Base-by-base conservation (phyloP, 2,113 vertebrate species). In the Arvicanthis niloticus region DNA sequence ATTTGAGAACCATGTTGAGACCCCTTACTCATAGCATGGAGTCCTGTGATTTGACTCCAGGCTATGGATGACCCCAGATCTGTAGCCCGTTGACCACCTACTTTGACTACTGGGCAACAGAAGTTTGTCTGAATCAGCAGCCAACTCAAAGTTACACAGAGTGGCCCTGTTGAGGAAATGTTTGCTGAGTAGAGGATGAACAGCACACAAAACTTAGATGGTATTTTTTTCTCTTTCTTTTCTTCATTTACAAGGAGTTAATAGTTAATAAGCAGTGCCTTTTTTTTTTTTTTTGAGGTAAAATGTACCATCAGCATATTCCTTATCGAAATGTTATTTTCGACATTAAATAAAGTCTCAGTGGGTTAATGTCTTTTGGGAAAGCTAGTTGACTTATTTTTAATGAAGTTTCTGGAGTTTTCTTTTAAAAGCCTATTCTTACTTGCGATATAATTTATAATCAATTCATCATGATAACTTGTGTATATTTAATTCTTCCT, bases 261-360 rank as follows among this genome's bases (percentile, higher is more conserved):
- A 65, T 89, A 89, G 89, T 77, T 91, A 96, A 65, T 89, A 94
- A 96, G 56, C 87, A 22, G 56, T 91, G 53, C 15, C 42, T 68
- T 68, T 68, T 67, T 67, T 65, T 65, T 65, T 65, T 62, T 93
- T 78, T 91, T 95, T 56, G 19, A 96, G 93, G 56, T 88, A 80
- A 95, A 89, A 95, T n/a, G 40, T 88, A 82, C 53, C 88, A 95
- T 96, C 94, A 97, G 84, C 95, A 92, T 80, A 95, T 97, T 95
- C 51, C 93, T 91, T 89, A 97, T 96, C 94, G 93, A 93, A 96
- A 82, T 91, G 89, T 96, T 93, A 93, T 91, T 97, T 96, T 88
- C 31, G 91, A 81, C 60, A 60, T 96, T 82, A 40, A 76, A 89
- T 72, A 92, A 84, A 42, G 88, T 80, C 77, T 95, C 42, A 62